A percentile compares a stretch with the other conserved stretches of the same genome.
phyloP scores from a whole-genome alignment of 2,113 vertebrate species.

The Tragelaphus scriptus region DNA sequence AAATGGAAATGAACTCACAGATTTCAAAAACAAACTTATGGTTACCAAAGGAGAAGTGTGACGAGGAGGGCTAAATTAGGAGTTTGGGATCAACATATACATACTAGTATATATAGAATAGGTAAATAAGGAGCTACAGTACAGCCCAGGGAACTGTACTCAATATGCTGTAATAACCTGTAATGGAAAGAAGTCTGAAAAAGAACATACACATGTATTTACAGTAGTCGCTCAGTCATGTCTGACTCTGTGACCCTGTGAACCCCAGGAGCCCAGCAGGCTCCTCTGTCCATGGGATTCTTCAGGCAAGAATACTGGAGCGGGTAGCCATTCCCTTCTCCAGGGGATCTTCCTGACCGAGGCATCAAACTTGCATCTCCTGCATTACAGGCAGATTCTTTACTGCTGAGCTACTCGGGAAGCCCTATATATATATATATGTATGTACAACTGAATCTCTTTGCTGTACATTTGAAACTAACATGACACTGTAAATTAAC shows the following conservation, averaged over 20 bases:
- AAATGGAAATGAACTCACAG: background rate
- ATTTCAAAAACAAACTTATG: background rate
- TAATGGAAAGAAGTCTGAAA: background rate
- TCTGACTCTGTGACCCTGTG: background rate
- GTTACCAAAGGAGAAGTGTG: background rate
- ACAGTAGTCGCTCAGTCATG: rapidly evolving
- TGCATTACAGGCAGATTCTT: background rate
- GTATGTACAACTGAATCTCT: background rate
- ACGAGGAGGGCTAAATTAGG: background rate
- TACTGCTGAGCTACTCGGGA: rapidly evolving
- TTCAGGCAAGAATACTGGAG: background rate
- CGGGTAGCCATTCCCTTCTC: background rate
- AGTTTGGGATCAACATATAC: background rate
- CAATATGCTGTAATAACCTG: background rate
- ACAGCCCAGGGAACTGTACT: background rate
- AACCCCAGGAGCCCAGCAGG: background rate
- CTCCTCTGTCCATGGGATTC: background rate
- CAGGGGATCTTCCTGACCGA: background rate
- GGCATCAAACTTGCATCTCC: background rate
- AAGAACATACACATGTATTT: background rate
- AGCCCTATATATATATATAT: background rate
- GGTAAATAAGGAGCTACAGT: background rate
- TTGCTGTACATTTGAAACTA: background rate
- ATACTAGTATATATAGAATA: background rate
- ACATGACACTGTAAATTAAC: background rate